phyloP scores from a whole-genome alignment of 2,888 invertebrate species.

The Megamerina dolium region DNA sequence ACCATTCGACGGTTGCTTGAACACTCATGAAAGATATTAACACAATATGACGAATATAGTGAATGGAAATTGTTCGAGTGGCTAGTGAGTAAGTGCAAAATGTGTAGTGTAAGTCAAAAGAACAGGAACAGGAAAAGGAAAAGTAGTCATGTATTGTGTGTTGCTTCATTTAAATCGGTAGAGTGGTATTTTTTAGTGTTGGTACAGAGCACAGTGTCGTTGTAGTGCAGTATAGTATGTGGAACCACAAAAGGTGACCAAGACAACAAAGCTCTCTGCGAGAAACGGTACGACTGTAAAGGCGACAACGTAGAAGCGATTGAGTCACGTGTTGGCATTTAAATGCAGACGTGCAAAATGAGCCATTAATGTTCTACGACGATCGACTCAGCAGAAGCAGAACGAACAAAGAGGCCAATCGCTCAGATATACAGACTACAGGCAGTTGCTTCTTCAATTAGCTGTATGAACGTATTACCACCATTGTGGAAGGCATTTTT shows the following conservation, averaged over 20 bases:
- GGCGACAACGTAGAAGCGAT: conserved; percentile 22
- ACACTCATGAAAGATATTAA: conserved; percentile 1
- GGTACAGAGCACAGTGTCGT: no score
- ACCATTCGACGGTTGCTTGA: no score
- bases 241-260: neutral
- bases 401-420: no score
- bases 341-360: conserved; percentile 45
- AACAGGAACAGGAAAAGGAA: neutral
- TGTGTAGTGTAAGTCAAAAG: neutral
- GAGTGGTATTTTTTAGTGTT: no score
- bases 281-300: conserved; percentile 12
- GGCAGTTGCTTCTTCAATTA: no score
- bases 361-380: no score
- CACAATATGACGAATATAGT: conserved; percentile 17
- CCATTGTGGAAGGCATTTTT: no score
- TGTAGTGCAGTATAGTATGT: no score
- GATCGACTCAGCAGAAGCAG: no score
- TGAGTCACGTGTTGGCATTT: conserved; percentile 46
- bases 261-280: neutral
- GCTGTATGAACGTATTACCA: no score
- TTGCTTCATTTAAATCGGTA: no score
- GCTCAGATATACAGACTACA: no score
- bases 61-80: conserved; percentile 4
- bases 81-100: conserved; percentile 2
- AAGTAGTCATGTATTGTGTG: neutral